Conservation (phyloP, 2,113 vertebrate species). For the Tetraodon nigroviridis region DNA sequence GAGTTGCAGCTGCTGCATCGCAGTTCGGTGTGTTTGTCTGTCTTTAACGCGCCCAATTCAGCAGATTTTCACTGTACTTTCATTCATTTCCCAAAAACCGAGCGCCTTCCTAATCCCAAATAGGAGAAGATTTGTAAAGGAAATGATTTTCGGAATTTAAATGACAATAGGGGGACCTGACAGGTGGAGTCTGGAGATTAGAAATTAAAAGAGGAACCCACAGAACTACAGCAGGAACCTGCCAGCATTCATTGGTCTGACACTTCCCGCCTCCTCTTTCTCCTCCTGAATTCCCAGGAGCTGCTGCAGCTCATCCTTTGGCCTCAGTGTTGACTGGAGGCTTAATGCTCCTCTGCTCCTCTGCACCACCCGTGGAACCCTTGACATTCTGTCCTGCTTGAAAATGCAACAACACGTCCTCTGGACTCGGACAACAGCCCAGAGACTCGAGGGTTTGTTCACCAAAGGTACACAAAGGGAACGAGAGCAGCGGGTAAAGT, state of each 20-base stretch:
- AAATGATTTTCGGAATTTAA: constrained; percentile 6
- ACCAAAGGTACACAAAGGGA: neutral
- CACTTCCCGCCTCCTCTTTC: constrained; percentile 26
- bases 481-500: neutral
- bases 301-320: constrained; percentile 44
- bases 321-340: constrained; percentile 45
- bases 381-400: constrained; percentile 20
- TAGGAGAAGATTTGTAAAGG: constrained; percentile 10
- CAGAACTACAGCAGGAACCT: constrained; percentile 15
- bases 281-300: constrained; percentile 44
- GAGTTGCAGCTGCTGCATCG: constrained; percentile 8
- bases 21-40: neutral
- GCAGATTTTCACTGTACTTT: constrained; percentile 10
- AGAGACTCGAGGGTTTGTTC: constrained; percentile 13
- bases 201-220: constrained; percentile 23
- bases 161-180: constrained; percentile 10
- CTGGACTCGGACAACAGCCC: constrained; percentile 4
- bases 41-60: constrained; percentile 11
- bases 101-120: constrained; percentile 12
- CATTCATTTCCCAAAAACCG: neutral
- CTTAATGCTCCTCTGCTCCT: constrained; percentile 38
- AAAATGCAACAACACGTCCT: constrained; percentile 10
- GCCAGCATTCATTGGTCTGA: constrained; percentile 23
- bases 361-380: constrained; percentile 28
- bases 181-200: constrained; percentile 30